phyloP scores from a whole-genome alignment of 2,888 invertebrate species.

The Lepidochitona cinerea region DNA sequence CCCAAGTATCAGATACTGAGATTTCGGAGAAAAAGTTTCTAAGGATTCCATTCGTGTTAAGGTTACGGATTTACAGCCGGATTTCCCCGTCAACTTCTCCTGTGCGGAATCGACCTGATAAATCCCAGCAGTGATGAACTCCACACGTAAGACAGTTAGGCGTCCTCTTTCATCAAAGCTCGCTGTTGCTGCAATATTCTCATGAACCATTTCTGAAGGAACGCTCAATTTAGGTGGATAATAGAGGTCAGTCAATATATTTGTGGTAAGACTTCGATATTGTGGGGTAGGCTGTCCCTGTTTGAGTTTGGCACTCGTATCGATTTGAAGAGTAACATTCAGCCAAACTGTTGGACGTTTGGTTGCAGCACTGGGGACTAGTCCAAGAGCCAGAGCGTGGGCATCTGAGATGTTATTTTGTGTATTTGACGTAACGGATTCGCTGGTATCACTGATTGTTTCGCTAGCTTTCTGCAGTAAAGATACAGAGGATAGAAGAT shows the following conservation, averaged over 20 bases:
- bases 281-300: background rate
- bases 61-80: background rate
- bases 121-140: background rate
- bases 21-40: background rate
- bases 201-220: background rate
- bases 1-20: background rate
- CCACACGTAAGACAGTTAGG: background rate
- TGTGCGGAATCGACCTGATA: background rate
- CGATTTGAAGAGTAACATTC: background rate
- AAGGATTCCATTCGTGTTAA: background rate
- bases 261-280: background rate
- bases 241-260: background rate
- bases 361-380: background rate
- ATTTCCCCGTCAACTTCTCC: background rate
- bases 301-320: background rate
- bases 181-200: background rate
- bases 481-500: background rate
- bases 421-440: background rate
- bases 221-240: background rate
- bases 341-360: background rate
- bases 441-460: background rate
- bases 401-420: background rate
- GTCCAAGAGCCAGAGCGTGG: background rate
- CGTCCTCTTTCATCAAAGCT: background rate
- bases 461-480: background rate